Conservation (phyloP, 1,140 invertebrate genomes). For the Microplitis demolitor region DNA sequence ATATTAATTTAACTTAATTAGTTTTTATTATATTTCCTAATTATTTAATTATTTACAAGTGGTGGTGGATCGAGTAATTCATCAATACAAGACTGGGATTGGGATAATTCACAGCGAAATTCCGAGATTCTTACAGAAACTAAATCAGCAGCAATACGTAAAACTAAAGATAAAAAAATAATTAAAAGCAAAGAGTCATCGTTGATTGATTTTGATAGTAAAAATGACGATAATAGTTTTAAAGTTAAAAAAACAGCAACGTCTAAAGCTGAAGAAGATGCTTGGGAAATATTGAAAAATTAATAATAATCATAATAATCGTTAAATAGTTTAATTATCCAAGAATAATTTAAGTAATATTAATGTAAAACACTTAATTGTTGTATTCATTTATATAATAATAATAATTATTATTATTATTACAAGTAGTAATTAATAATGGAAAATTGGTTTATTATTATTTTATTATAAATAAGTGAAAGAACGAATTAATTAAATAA, state of each 20-base stretch:
- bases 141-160: slow-evolving; percentile 36
- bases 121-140: slow-evolving; percentile 34
- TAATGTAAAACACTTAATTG: not conserved
- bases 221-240: slow-evolving; percentile 47
- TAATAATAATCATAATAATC: slow-evolving; percentile 39
- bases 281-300: slow-evolving; percentile 65
- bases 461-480: too few species aligned
- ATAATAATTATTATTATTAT: too few species aligned
- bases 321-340: not conserved
- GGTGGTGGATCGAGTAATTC: slow-evolving; percentile 36
- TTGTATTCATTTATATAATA: too few species aligned
- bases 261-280: slow-evolving; percentile 63
- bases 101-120: slow-evolving; percentile 36
- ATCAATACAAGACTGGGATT: slow-evolving; percentile 46
- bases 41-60: slow-evolving; percentile 25
- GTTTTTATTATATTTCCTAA: not conserved
- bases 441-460: not conserved
- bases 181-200: slow-evolving; percentile 48
- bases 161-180: slow-evolving; percentile 48
- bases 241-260: slow-evolving; percentile 30
- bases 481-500: too few species aligned
- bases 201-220: slow-evolving; percentile 61
- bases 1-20: slow-evolving; percentile 32
- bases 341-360: not conserved
- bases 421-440: too few species aligned